phyloP scores from a whole-genome alignment of 2,113 vertebrate genomes.

The Vulpes ferrilata region DNA sequence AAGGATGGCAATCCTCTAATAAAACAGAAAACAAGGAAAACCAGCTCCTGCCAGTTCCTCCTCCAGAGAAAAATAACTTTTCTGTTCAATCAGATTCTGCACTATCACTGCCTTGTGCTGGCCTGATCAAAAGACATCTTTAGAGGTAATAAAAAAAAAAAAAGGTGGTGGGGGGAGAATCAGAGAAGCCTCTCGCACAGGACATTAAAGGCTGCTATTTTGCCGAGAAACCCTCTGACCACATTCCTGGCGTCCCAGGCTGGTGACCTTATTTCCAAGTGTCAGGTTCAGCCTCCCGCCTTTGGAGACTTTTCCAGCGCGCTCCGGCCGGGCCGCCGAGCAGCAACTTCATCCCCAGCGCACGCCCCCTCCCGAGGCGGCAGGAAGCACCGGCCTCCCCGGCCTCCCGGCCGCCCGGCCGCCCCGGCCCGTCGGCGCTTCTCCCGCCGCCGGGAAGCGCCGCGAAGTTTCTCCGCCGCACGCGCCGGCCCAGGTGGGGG shows the following conservation, averaged over 20 bases:
- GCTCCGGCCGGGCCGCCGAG: conserved; percentile 15
- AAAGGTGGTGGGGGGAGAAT: not conserved
- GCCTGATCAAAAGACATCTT: conserved; percentile 91
- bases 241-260: conserved; percentile 83
- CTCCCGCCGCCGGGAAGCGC: not conserved
- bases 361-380: conserved; percentile 72
- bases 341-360: conserved; percentile 75
- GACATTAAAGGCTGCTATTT: conserved; percentile 87
- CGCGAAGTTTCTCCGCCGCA: conserved; percentile 58
- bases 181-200: conserved; percentile 75
- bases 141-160: conserved; percentile 85
- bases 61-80: conserved; percentile 94
- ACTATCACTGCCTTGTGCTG: conserved; percentile 89
- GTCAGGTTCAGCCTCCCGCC: conserved; percentile 88
- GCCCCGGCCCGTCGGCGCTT: not conserved
- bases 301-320: conserved; percentile 81
- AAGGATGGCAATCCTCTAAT: conserved; percentile 95
- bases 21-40: conserved; percentile 94
- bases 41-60: conserved; percentile 93
- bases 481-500: conserved; percentile 55
- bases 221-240: conserved; percentile 82
- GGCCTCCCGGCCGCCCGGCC: not conserved
- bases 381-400: not conserved
- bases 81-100: conserved; percentile 91
- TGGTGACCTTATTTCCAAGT: conserved; percentile 86